phyloP scores from a whole-genome alignment of 2,113 vertebrate genomes.

The Rostratula benghalensis region DNA sequence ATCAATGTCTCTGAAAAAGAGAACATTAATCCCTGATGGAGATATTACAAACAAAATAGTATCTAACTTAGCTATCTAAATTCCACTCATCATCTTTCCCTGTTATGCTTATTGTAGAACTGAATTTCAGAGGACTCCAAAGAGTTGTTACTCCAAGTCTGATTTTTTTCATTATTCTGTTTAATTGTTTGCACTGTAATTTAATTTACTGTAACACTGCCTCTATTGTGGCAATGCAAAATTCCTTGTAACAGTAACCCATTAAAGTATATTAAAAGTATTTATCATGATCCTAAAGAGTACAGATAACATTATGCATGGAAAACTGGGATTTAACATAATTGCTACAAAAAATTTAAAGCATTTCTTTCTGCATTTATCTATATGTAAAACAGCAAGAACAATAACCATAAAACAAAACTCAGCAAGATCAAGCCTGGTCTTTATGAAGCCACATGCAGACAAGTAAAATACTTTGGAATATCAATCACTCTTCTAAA shows the following conservation, averaged over 20 bases:
- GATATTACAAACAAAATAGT: constrained; percentile 43
- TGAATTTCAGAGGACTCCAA: constrained; percentile 60
- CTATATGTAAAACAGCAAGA: constrained; percentile 28
- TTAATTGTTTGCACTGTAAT: constrained; percentile 73
- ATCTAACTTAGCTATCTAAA: constrained; percentile 61
- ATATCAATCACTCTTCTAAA: background rate
- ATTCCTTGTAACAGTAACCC: constrained; percentile 63
- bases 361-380: constrained; percentile 36
- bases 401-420: constrained; percentile 39
- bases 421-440: constrained; percentile 23
- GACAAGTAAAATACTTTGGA: constrained; percentile 22
- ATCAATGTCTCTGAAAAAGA: constrained; percentile 59
- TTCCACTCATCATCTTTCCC: constrained; percentile 42
- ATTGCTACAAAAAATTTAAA: constrained; percentile 69
- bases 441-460: background rate
- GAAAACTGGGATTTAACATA: constrained; percentile 57
- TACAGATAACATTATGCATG: constrained; percentile 32
- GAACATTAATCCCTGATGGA: constrained; percentile 68
- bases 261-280: constrained; percentile 79
- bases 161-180: constrained; percentile 65
- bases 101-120: constrained; percentile 51
- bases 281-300: constrained; percentile 72
- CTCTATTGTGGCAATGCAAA: constrained; percentile 65
- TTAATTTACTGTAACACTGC: constrained; percentile 70
- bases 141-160: constrained; percentile 51